Conservation (phyloP, 2,888 invertebrate genomes). For the Drepana falcataria region DNA sequence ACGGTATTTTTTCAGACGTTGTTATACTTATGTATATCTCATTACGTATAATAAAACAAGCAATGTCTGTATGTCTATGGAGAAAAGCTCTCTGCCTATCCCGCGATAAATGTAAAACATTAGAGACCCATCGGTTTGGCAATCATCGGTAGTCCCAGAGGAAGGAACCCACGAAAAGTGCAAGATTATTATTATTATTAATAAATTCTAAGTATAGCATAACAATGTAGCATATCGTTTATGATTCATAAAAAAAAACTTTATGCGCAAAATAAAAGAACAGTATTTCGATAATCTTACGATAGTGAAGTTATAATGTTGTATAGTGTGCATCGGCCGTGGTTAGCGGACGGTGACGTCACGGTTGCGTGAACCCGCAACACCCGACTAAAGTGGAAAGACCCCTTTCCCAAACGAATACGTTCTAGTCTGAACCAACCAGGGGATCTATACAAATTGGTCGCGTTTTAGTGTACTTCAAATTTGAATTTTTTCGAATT, state of each 20-base stretch:
- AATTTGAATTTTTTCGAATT: constrained; percentile 69
- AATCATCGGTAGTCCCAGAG: no score
- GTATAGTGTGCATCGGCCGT: constrained; percentile 53
- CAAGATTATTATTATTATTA: no score
- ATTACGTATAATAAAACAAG: no score
- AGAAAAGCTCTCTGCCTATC: no score
- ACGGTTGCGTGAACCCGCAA: constrained; percentile 52
- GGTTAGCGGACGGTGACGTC: constrained; percentile 72
- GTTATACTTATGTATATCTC: no score
- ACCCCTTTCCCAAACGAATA: constrained; percentile 23
- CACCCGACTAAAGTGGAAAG: constrained; percentile 26
- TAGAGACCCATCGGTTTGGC: no score
- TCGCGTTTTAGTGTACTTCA: constrained; percentile 42
- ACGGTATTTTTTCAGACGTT: not conserved
- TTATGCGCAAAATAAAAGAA: constrained; percentile 31
- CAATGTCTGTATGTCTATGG: no score
- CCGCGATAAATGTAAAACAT: no score
- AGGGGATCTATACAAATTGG: constrained; percentile 30
- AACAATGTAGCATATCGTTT: not conserved
- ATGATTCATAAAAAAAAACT: constrained; percentile 2
- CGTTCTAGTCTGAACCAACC: constrained; percentile 17
- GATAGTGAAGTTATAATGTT: constrained; percentile 40
- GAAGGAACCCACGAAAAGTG: no score
- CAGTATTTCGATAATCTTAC: constrained; percentile 50
- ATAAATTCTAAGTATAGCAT: no score